These are phyloP conservation scores for Drosophila lacteicornis DNA, from an alignment of 1,140 invertebrate genomes.

Conservation along the genomic window DNA sequence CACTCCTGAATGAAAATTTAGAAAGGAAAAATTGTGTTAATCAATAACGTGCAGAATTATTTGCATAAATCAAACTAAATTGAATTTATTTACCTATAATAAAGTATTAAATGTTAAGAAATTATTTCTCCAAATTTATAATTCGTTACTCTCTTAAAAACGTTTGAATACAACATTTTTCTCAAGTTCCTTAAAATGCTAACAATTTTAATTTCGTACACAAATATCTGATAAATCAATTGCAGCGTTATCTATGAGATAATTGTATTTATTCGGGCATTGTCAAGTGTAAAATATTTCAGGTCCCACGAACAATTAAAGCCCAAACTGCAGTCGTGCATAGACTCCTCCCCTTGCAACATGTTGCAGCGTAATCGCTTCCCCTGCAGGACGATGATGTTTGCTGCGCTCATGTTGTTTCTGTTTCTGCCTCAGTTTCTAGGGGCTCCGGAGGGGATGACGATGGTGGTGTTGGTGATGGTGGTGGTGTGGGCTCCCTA, in stretches of 20 bases:
- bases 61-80: too few relatives aligned
- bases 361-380: slow-evolving; percentile 77
- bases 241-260: not conserved
- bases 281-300: not conserved
- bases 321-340: slow-evolving; percentile 6
- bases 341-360: slow-evolving; percentile 76
- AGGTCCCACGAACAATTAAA: slow-evolving; percentile 3
- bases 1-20: too few relatives aligned
- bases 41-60: too few relatives aligned
- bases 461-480: not conserved
- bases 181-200: not conserved
- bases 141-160: too few relatives aligned
- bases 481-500: slow-evolving; percentile 61
- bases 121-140: too few relatives aligned
- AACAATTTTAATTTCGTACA: not conserved
- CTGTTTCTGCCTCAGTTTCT: not conserved
- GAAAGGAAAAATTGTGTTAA: too few relatives aligned
- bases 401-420: slow-evolving; percentile 19
- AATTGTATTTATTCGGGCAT: slow-evolving; percentile 5
- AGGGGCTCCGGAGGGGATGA: not conserved
- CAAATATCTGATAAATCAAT: not conserved
- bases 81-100: not conserved
- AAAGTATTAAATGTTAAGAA: not conserved
- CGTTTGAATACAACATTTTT: not conserved
- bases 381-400: slow-evolving; percentile 46